Evolutionary conservation across 2,888 invertebrate genomes (phyloP).

Genomic region (Ectropis crepuscularia): DNA sequence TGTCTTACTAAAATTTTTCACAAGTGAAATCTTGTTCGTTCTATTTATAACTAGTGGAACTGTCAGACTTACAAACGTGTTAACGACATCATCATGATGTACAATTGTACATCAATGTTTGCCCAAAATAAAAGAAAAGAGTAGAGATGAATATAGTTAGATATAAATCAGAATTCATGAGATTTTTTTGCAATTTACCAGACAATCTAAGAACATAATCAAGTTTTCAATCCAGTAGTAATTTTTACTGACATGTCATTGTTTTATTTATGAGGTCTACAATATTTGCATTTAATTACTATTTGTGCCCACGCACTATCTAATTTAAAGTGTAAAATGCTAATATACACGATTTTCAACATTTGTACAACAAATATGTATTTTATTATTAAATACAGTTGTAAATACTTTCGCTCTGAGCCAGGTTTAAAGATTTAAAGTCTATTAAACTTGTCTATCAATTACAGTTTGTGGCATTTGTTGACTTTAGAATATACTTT

Average conservation of each 20-base stretch:
- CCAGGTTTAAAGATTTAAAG: constrained; percentile 31
- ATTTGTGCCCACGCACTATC: constrained; percentile 44
- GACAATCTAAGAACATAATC: neutral
- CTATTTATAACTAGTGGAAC: too few relatives aligned
- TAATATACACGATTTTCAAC: constrained; percentile 46
- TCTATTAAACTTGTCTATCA: constrained; percentile 29
- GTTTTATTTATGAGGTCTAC: constrained; percentile 30
- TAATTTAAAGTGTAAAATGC: constrained; percentile 41
- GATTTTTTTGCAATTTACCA: too few relatives aligned
- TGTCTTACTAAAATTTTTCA: too few relatives aligned
- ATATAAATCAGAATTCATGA: too few relatives aligned
- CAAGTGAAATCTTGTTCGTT: too few relatives aligned
- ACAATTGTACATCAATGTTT: too few relatives aligned
- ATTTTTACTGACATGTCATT: constrained; percentile 22
- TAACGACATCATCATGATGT: too few relatives aligned
- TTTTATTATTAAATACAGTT: constrained; percentile 31
- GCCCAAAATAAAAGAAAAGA: too few relatives aligned
- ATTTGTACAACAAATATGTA: constrained; percentile 32
- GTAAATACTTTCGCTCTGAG: constrained; percentile 45
- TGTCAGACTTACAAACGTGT: too few relatives aligned
- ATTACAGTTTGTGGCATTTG: neutral
- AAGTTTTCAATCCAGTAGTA: constrained; percentile 28
- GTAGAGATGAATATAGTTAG: too few relatives aligned
- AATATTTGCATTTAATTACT: constrained; percentile 36
- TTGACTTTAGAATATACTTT: neutral